Evolutionary conservation across 2,888 invertebrate genomes (phyloP).

Genomic region (Lordiphosa fenestrarum): DNA sequence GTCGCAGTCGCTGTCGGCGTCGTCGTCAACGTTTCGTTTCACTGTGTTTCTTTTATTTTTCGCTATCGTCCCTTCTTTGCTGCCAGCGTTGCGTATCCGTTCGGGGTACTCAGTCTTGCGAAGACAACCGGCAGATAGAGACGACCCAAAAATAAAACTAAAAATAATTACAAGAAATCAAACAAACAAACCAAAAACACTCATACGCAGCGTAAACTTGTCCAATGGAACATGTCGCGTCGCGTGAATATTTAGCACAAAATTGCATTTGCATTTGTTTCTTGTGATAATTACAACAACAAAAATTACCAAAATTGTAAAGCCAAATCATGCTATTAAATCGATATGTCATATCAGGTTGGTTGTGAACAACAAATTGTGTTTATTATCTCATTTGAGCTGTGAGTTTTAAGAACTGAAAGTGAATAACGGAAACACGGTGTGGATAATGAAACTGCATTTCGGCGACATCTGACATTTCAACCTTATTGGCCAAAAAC

Average conservation of each 20-base stretch:
- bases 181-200: conserved; percentile 16
- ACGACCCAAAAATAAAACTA: conserved; percentile 54
- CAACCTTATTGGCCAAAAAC: no score
- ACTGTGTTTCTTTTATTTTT: conserved; percentile 25
- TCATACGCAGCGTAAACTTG: conserved; percentile 52
- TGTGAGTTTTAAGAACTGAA: no score
- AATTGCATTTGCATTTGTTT: conserved; percentile 16
- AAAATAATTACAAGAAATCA: not conserved
- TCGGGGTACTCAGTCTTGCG: conserved; percentile 75
- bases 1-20: conserved; percentile 14
- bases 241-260: conserved; percentile 32
- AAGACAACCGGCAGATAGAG: conserved; percentile 80
- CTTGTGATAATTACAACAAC: conserved; percentile 50
- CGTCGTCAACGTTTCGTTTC: conserved; percentile 7
- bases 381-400: conserved; percentile 2
- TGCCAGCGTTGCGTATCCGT: conserved; percentile 63
- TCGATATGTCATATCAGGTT: conserved; percentile 79
- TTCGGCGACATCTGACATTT: no score
- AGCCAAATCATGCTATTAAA: conserved; percentile 77
- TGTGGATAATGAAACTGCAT: no score
- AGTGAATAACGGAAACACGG: no score
- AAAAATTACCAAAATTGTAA: conserved; percentile 14
- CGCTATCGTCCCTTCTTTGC: conserved; percentile 46
- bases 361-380: conserved; percentile 31
- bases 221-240: conserved; percentile 40